Evolutionary conservation across 2,113 vertebrate genomes (phyloP).

Genomic region (Crotalus tigris): DNA sequence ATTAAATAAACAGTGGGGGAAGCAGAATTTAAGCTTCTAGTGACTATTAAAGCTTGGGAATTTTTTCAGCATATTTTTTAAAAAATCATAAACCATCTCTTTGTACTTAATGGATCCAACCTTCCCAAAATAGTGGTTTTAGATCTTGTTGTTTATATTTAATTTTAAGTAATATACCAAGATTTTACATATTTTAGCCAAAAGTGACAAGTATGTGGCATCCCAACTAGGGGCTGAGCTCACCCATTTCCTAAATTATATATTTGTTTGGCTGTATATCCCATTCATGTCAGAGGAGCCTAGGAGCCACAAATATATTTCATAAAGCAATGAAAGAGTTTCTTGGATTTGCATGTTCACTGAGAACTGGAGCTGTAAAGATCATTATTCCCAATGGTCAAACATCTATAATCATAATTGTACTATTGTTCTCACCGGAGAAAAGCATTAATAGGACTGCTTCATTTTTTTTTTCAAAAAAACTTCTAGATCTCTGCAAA

Average conservation of each 20-base stretch:
- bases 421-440: neutral
- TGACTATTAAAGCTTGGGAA: neutral
- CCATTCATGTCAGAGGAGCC: neutral
- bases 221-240: conserved; percentile 22
- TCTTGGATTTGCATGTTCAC: neutral
- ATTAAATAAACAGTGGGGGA: conserved; percentile 6
- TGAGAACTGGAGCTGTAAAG: neutral
- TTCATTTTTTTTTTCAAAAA: neutral
- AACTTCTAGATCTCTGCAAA: neutral
- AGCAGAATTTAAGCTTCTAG: neutral
- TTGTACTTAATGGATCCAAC: neutral
- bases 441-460: neutral
- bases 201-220: conserved; percentile 12
- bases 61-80: neutral
- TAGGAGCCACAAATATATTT: neutral
- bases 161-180: neutral
- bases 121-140: neutral
- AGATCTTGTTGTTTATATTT: conserved; percentile 30
- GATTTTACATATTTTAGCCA: conserved; percentile 34
- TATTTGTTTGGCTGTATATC: neutral
- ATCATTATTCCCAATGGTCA: neutral
- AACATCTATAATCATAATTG: neutral
- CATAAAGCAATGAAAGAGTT: neutral
- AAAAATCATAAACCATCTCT: neutral
- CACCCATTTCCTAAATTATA: neutral